phyloP scores from a whole-genome alignment of 2,888 invertebrate species.

The Sussaba pulchella region DNA sequence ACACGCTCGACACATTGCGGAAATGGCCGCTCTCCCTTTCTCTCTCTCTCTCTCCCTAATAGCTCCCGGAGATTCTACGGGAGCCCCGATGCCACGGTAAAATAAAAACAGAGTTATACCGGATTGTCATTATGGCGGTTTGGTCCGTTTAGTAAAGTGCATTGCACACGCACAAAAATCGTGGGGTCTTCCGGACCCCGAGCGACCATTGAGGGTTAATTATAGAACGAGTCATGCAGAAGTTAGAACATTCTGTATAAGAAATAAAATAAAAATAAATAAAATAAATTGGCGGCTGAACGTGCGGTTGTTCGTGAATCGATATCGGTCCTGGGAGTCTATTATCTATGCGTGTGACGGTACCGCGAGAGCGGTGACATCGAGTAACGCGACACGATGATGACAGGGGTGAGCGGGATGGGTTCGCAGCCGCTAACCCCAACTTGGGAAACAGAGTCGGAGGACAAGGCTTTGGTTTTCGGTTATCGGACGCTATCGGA shows the following conservation, averaged over 20 bases:
- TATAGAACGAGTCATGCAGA: no score
- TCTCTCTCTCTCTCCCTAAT: no score
- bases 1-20: constrained; percentile 14
- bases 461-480: constrained; percentile 22
- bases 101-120: no score
- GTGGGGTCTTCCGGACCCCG: no score
- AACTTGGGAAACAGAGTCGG: constrained; percentile 43
- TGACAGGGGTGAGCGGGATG: constrained; percentile 61
- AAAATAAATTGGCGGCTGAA: neutral
- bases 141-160: no score
- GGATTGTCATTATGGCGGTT: no score
- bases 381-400: constrained; percentile 62
- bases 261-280: constrained; percentile 13
- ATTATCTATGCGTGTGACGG: constrained; percentile 42
- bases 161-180: no score
- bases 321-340: constrained; percentile 43
- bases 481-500: constrained; percentile 40
- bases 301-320: constrained; percentile 26
- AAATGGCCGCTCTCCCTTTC: no score
- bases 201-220: no score
- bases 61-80: no score
- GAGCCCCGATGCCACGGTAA: no score
- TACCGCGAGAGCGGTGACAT: constrained; percentile 50
- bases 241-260: neutral
- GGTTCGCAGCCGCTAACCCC: constrained; percentile 36